phyloP scores from a whole-genome alignment of 2,113 vertebrate species.

The Macquaria australasica region DNA sequence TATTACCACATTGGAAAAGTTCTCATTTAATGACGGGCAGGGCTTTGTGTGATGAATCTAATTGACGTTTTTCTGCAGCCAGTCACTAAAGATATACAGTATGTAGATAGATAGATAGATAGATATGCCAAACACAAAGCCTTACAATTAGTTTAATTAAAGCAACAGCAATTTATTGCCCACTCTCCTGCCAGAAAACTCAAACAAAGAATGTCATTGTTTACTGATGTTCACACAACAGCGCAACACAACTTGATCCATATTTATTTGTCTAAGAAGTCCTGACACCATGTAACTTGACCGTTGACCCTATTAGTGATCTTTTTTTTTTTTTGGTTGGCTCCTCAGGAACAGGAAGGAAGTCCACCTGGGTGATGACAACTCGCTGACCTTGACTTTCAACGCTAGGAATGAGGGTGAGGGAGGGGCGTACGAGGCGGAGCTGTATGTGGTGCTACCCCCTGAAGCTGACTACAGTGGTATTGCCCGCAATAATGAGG shows the following conservation, averaged over 20 bases:
- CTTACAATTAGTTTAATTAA: slow-evolving; percentile 25
- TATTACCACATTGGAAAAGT: slow-evolving; percentile 64
- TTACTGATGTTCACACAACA: neutral
- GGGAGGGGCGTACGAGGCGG: slow-evolving; percentile 93
- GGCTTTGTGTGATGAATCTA: slow-evolving; percentile 49
- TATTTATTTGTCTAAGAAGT: slow-evolving; percentile 30
- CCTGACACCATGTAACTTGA: slow-evolving; percentile 24
- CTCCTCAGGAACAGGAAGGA: slow-evolving; percentile 86
- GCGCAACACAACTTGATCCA: neutral
- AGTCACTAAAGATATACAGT: neutral
- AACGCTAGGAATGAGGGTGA: slow-evolving; percentile 91
- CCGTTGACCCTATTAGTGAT: slow-evolving; percentile 28
- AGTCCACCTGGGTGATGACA: slow-evolving; percentile 91
- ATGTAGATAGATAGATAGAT: neutral
- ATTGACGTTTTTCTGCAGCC: slow-evolving; percentile 18
- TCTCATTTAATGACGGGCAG: slow-evolving; percentile 7
- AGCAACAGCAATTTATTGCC: slow-evolving; percentile 17
- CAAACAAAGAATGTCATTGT: slow-evolving; percentile 16
- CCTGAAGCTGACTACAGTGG: slow-evolving; percentile 92
- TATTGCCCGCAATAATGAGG: slow-evolving; percentile 90
- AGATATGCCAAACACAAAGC: neutral
- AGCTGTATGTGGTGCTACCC: slow-evolving; percentile 90
- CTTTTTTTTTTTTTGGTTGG: slow-evolving; percentile 16
- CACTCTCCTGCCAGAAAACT: slow-evolving; percentile 3
- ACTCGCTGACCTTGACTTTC: slow-evolving; percentile 89